A percentile compares a stretch with the other conserved stretches of the same genome.
These are phyloP conservation scores for Synergus umbraculus DNA, from an alignment of 2,888 invertebrate genomes.

Conservation along the genomic window DNA sequence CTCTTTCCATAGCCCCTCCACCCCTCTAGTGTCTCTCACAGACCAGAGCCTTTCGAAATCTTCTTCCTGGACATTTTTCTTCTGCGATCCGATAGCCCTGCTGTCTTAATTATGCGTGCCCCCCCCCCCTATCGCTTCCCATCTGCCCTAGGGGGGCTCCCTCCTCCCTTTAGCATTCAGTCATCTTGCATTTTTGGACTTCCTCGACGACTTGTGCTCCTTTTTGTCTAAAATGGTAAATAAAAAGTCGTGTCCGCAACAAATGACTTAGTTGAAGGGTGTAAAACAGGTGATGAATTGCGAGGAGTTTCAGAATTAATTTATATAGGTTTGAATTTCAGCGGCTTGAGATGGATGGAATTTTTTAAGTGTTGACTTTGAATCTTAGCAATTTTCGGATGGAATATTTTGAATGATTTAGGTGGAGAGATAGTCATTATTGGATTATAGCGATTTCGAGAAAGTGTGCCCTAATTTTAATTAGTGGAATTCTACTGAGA, in stretches of 20 bases:
- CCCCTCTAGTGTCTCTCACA: constrained; percentile 39
- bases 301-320: constrained; percentile 5
- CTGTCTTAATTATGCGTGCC: constrained; percentile 28
- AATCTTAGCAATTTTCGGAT: background rate
- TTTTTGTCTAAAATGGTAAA: constrained; percentile 15
- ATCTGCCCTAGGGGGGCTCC: background rate
- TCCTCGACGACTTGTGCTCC: background rate
- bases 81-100: background rate
- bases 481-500: too few species aligned
- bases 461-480: too few species aligned
- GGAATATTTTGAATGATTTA: background rate
- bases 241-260: constrained; percentile 10
- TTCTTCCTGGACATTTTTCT: constrained; percentile 40
- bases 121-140: background rate
- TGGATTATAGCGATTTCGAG: too few species aligned
- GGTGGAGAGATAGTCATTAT: background rate
- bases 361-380: background rate
- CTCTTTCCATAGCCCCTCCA: constrained; percentile 27
- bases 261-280: constrained; percentile 15
- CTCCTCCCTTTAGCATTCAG: background rate
- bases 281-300: constrained; percentile 24
- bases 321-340: constrained; percentile 4
- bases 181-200: background rate
- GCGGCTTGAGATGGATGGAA: background rate
- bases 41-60: constrained; percentile 2